Evolutionary conservation across 1,140 invertebrate genomes (phyloP).

Genomic region (Palaemon carinicauda): DNA sequence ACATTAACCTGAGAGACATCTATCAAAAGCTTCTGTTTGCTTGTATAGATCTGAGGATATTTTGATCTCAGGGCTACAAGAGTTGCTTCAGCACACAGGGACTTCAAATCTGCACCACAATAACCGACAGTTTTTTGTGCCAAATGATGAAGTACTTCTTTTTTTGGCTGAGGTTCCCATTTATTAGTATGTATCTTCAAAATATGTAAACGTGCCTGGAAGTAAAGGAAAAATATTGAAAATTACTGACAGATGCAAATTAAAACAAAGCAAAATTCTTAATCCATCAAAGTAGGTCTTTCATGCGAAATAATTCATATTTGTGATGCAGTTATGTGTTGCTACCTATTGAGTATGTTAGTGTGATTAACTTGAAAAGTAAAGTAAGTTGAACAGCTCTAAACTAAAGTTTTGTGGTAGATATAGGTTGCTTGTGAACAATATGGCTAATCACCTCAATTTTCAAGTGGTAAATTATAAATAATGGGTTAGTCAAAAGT

Average conservation of each 20-base stretch:
- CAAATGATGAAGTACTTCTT: slow-evolving; percentile 71
- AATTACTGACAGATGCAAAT: not conserved
- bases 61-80: slow-evolving; percentile 81
- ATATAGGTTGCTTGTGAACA: too few relatives aligned
- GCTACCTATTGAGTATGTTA: too few relatives aligned
- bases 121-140: slow-evolving; percentile 84
- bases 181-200: slow-evolving; percentile 75
- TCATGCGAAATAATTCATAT: too few relatives aligned
- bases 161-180: slow-evolving; percentile 73
- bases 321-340: too few relatives aligned
- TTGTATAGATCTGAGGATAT: slow-evolving; percentile 91
- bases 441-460: too few relatives aligned
- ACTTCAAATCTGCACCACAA: slow-evolving; percentile 89
- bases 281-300: too few relatives aligned
- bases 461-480: too few relatives aligned
- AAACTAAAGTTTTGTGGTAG: too few relatives aligned
- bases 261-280: too few relatives aligned
- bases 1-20: slow-evolving; percentile 80
- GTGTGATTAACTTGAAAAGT: too few relatives aligned
- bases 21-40: slow-evolving; percentile 80
- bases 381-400: too few relatives aligned
- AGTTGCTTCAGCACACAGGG: slow-evolving; percentile 87
- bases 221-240: slow-evolving; percentile 35
- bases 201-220: slow-evolving; percentile 72
- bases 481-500: too few relatives aligned